Evolutionary conservation across 2,888 invertebrate genomes (phyloP), one percentile per base, ranked within the genome.

Genomic region (Gandaritis pyraliata): DNA sequence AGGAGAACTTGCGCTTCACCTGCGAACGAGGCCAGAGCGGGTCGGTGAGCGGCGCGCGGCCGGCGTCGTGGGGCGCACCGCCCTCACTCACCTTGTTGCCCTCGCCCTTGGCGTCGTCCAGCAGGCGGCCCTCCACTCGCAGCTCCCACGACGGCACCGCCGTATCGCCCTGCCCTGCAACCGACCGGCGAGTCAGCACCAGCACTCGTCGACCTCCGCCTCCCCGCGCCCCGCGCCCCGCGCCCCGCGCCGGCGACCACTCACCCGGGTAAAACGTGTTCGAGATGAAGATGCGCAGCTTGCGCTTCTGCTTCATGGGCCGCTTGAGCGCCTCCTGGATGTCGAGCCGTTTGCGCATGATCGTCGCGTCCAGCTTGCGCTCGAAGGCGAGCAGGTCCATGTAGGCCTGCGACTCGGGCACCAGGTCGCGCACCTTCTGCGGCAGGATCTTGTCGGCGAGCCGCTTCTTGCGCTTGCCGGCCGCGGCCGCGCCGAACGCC

Each of bases 321-420:
- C 99, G 94, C 88, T 99, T 99, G 48, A 99, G 93, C 10, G 99
- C 98, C 90, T 99, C 99, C 89, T 99, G 99, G 68, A 99, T 99
- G 86, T 99, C 99, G 57, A 99, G 93, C 13, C 99, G 94, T 89
- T 99, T 99, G 70, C 99, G 94, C 97, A 98, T 98, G 76, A 99
- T 99, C 41, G 99, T 99, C 4, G 98, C 97, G 89, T 99, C 99
- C 58, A 99, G 93, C 88, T 99, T 99, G 65, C 99, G 94, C 87
- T 99, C 99, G 90, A 99, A 99, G 1, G 99, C 98, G 58, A 99
- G 92, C 73, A 99, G 93, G 91, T 99, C 99, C 99, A 99, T 99
- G 88, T 99, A 99, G 0, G 99, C 99, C 90, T 99, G 99, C 60
- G 99, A 99, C 90, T 99, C 99, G 0, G 99, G 99, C 55, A 99